Evolutionary conservation across 92 coral and sea anemone genomes (phyloP), one percentile per base, ranked within the genome.

Genomic region (Paragorgia papillata): DNA sequence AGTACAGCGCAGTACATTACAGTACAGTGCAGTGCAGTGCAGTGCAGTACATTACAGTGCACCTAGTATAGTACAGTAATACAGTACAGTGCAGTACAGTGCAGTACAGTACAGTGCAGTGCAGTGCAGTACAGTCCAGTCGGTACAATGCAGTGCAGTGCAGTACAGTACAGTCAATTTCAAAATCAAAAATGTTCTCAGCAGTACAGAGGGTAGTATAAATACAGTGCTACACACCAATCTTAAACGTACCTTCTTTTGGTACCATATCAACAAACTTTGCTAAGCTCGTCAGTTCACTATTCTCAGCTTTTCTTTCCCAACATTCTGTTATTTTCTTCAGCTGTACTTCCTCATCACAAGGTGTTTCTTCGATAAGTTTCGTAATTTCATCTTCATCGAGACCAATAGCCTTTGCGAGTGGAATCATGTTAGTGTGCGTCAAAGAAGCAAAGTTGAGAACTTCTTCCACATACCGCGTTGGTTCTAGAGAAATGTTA

Each of bases 331-430:
- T 66, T 39, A 66, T 66, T 33, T 18, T 0, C 53, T 21, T 21
- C 17, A 66, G 56, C 17, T 66, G 73, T 35, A 31, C 19, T 32
- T 37, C 73, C 13, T 66, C 73, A 14, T 66, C 56, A 35, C 73
- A 53, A 25, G 25, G 26, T 32, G 30, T 21, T 21, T 21, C 30
- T 19, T 35, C 73, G 18, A 66, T 54, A 4, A 66, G 27, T 20
- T 43, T 26, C 27, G 34, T 22, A 15, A 66, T 12, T 34, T 66
- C 56, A 15, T 2, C 27, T 8, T 39, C 49, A 39, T 12, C 28
- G 15, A 40, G 56, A 4, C 53, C 33, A 26, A 66, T 17, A 35
- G 73, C 73, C 1, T 49, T 35, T 22, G 56, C 54, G 0, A 66
- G 54, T 24, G 73, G 33, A 13, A 35, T 20, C 29, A 66, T 44